Evolutionary conservation across 2,888 invertebrate genomes (phyloP), one percentile per base, ranked within the genome.

Genomic region (Drosophila hamatofila): DNA sequence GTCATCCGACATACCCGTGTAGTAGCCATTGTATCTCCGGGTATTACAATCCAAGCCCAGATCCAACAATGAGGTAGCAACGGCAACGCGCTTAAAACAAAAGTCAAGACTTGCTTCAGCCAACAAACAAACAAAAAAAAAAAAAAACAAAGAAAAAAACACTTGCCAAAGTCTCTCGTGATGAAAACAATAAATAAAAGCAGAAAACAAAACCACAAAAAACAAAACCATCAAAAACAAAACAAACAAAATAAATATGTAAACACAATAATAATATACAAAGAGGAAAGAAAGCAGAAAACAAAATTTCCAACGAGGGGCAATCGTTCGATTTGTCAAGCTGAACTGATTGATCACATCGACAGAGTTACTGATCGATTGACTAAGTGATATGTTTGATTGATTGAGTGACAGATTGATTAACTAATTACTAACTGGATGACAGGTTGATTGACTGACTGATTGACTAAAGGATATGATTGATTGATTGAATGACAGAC

Each of bases 261-360:
- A 39, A 59, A 58, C 27, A 46, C 25, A 44, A 16, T 39, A 48
- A 61, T 16, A 27, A 51, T n/a, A 51, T n/a, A 11, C 49, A 18
- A 68, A 64, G 61, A 42, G 44, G 64, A 39, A 59, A 37, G 70
- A 77, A 77, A 70, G 70, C 52, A 35, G 49, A 75, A 51, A 35
- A 35, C 27, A 35, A 30, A 46, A 57, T 58, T 23, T 23, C 14
- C 49, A 58, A 25, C 79, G 79, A 78, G 76, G 51, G 54, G 5
- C 48, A 39, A 6, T 7, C 33, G 21, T 11, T n/a, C 27, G 39
- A n/a, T 27, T 25, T 2, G 23, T 9, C 18, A 48, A 30, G 33
- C n/a, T n/a, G n/a, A n/a, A n/a, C n/a, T n/a, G n/a, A n/a, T n/a
- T 14, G 49, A 18, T 30, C 30, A 2, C 30, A 1, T 30, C 11